A percentile compares a stretch with the other conserved stretches of the same genome.
phyloP scores from a whole-genome alignment of 2,797 vertebrate genomes.

The Falco novaeseelandiae region DNA sequence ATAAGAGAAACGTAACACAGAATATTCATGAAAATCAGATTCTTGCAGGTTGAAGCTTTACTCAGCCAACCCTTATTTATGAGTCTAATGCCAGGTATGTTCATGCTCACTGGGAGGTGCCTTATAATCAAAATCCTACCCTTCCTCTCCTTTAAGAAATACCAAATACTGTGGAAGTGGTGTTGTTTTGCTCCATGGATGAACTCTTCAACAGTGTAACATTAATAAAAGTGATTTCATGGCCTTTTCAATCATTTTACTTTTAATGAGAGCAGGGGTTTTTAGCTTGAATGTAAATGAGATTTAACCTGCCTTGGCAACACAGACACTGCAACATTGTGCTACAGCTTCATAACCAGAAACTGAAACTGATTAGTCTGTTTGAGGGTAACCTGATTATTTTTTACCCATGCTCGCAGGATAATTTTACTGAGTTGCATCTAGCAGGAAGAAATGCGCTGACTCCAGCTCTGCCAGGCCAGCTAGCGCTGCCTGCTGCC shows the following conservation, averaged over 20 bases:
- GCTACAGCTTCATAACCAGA: background rate
- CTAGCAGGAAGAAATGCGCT: background rate
- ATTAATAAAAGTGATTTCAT: constrained; percentile 21
- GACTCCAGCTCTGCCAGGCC: background rate
- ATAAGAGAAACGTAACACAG: background rate
- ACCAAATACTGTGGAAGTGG: background rate
- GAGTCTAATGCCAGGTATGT: background rate
- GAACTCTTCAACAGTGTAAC: background rate
- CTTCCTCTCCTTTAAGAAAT: background rate
- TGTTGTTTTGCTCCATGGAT: background rate
- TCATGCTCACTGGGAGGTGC: background rate
- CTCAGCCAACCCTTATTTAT: background rate
- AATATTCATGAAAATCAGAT: background rate
- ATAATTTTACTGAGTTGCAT: background rate
- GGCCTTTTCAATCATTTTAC: constrained; percentile 16
- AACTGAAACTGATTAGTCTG: background rate
- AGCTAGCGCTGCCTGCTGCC: background rate
- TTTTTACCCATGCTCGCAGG: background rate
- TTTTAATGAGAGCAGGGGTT: background rate
- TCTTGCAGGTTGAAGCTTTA: background rate
- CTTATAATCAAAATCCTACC: background rate
- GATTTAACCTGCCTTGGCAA: constrained; percentile 45
- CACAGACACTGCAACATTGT: constrained; percentile 12
- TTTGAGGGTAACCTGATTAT: background rate
- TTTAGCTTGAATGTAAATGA: constrained; percentile 26